Evolutionary conservation across 2,888 invertebrate genomes (phyloP).

Genomic region (Drosophila kanekoi): DNA sequence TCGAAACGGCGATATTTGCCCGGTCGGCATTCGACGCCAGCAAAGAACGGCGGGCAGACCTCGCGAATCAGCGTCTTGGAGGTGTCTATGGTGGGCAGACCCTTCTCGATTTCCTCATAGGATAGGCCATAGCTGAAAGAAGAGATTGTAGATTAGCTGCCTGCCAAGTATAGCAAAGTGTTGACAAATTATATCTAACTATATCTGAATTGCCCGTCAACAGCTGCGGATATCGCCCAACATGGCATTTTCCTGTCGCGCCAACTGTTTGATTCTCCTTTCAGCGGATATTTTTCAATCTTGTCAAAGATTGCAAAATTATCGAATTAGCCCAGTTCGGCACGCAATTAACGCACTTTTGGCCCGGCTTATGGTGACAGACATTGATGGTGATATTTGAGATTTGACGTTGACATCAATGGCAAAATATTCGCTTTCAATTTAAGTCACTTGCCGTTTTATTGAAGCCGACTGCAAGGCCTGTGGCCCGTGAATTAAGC

Average conservation of each 20-base stretch:
- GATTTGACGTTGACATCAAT: slow-evolving; percentile 51
- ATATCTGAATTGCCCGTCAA: slow-evolving; percentile 7
- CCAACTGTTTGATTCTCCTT: slow-evolving; percentile 29
- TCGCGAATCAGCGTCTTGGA: slow-evolving; percentile 94
- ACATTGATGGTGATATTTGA: slow-evolving; percentile 43
- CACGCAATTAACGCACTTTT: slow-evolving; percentile 61
- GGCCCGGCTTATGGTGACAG: slow-evolving; percentile 36
- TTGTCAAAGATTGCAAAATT: slow-evolving; percentile 71
- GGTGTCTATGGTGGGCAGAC: slow-evolving; percentile 94
- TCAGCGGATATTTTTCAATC: slow-evolving; percentile 33
- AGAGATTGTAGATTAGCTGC: slow-evolving; percentile 3
- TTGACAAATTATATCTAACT: slow-evolving; percentile 28
- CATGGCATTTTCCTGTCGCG: slow-evolving; percentile 58
- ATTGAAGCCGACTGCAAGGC: slow-evolving; percentile 5
- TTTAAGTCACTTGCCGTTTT: slow-evolving; percentile 31
- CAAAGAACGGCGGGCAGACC: slow-evolving; percentile 94
- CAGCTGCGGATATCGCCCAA: slow-evolving; percentile 51
- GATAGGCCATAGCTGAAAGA: slow-evolving; percentile 91
- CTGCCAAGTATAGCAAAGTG: slow-evolving; percentile 11
- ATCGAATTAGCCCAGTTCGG: slow-evolving; percentile 65
- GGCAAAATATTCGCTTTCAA: slow-evolving; percentile 48
- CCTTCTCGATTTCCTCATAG: slow-evolving; percentile 94
- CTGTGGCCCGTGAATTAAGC: slow-evolving; percentile 5
- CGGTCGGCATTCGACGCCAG: slow-evolving; percentile 94
- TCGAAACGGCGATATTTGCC: slow-evolving; percentile 95